A percentile compares a stretch with the other conserved stretches of the same genome.
Conservation (phyloP, 2,797 vertebrate genomes). For the Diceros bicornis region DNA sequence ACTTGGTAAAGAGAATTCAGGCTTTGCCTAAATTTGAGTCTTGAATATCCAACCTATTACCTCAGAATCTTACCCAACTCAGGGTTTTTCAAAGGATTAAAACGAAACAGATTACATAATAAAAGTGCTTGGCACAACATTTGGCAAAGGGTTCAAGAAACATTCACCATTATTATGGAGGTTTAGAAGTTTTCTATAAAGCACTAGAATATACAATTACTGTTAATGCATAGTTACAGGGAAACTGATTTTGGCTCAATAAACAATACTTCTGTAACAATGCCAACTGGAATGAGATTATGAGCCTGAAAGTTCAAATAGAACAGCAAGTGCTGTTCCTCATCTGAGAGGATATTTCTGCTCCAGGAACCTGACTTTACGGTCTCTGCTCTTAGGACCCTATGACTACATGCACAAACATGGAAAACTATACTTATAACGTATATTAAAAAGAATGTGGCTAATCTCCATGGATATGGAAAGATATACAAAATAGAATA, state of each 20-base stretch:
- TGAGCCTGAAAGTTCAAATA: background rate
- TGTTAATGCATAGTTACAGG: background rate
- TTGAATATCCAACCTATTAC: background rate
- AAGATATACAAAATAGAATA: background rate
- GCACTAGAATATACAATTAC: background rate
- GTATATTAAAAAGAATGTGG: background rate
- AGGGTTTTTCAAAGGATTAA: constrained; percentile 4
- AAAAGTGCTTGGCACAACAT: background rate
- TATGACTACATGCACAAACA: background rate
- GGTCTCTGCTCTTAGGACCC: background rate
- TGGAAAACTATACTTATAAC: background rate
- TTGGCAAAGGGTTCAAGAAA: background rate
- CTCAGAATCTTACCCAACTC: constrained; percentile 7
- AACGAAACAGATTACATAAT: constrained; percentile 13
- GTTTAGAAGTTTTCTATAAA: background rate
- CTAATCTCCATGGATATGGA: background rate
- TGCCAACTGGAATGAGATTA: background rate
- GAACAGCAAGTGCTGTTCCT: background rate
- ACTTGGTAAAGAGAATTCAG: background rate
- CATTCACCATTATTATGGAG: background rate
- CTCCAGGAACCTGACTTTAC: background rate
- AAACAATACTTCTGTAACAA: background rate
- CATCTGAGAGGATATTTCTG: background rate
- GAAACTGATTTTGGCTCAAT: constrained; percentile 2
- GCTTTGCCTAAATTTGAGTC: background rate